Evolutionary conservation across 23 tunicate genomes (phyloP).

Genomic region (Aplidium turbinatum): DNA sequence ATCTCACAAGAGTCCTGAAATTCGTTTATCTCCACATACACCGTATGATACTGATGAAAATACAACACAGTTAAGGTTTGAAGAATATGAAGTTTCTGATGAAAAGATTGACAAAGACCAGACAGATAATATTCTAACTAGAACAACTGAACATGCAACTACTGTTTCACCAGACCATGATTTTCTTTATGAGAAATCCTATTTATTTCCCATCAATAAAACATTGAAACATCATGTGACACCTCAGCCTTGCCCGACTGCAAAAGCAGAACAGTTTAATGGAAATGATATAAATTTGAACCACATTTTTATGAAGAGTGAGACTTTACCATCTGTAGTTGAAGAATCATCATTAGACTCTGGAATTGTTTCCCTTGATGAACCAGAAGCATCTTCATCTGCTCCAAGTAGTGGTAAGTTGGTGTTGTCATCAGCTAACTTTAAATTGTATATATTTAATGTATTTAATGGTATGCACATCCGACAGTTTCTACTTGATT

Average conservation of each 20-base stretch:
- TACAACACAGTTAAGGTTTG: constrained; percentile 6
- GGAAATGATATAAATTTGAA: too few species aligned
- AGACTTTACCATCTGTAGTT: neutral
- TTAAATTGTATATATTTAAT: neutral
- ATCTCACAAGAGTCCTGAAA: too few species aligned
- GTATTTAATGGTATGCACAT: neutral
- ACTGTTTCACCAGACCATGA: neutral
- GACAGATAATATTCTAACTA: neutral
- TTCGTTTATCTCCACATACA: too few species aligned
- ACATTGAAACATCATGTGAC: too few species aligned
- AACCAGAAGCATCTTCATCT: too few species aligned
- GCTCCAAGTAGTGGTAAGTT: too few species aligned
- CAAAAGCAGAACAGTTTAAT: too few species aligned
- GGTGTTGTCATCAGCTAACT: neutral
- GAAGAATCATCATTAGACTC: constrained; percentile 84
- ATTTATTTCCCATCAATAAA: neutral
- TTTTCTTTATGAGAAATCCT: neutral
- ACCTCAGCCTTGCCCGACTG: too few species aligned
- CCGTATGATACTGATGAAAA: constrained; percentile 30
- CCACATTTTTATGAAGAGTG: too few species aligned
- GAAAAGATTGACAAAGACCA: neutral
- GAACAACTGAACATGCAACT: neutral
- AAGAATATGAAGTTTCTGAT: neutral
- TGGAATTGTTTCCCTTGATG: constrained; percentile 75
- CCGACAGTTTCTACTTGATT: too few species aligned